Percentiles rank a stretch among this genome's conserved stretches.
These are phyloP conservation scores for Sinhomidia bicolor DNA, from an alignment of 2,888 invertebrate species.

Conservation along the genomic window DNA sequence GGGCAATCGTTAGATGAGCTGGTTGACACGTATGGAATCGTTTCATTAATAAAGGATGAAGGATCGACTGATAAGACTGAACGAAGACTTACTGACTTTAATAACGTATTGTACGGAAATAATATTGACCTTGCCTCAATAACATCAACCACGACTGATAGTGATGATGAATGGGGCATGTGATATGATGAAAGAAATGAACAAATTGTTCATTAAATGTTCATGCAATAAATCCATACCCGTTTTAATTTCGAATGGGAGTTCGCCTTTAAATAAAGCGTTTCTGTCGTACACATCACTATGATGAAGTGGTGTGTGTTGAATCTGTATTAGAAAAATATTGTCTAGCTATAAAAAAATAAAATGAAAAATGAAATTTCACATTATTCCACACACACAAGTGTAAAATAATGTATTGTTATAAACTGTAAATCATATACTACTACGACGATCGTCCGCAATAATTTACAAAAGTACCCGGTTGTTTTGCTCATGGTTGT, in stretches of 20 bases:
- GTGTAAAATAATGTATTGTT: background rate
- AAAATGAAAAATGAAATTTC: too few relatives aligned
- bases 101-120: slow-evolving; percentile 56
- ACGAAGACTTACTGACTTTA: slow-evolving; percentile 61
- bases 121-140: slow-evolving; percentile 64
- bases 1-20: slow-evolving; percentile 76
- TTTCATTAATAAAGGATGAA: slow-evolving; percentile 71
- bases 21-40: slow-evolving; percentile 74
- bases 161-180: slow-evolving; percentile 71
- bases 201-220: background rate
- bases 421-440: background rate
- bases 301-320: too few relatives aligned
- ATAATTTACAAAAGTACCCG: slow-evolving; percentile 15
- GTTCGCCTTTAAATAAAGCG: background rate
- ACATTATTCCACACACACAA: too few relatives aligned
- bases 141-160: slow-evolving; percentile 68
- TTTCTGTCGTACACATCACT: background rate
- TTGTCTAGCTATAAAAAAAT: too few relatives aligned
- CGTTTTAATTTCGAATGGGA: background rate
- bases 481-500: slow-evolving; percentile 49
- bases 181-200: slow-evolving; percentile 45
- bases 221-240: slow-evolving; percentile 30
- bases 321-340: too few relatives aligned
- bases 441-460: slow-evolving; percentile 33
- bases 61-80: slow-evolving; percentile 66